A percentile compares a stretch with the other conserved stretches of the same genome.
Evolutionary conservation across 1,140 invertebrate genomes (phyloP).

Genomic region (Drosophila sp.): DNA sequence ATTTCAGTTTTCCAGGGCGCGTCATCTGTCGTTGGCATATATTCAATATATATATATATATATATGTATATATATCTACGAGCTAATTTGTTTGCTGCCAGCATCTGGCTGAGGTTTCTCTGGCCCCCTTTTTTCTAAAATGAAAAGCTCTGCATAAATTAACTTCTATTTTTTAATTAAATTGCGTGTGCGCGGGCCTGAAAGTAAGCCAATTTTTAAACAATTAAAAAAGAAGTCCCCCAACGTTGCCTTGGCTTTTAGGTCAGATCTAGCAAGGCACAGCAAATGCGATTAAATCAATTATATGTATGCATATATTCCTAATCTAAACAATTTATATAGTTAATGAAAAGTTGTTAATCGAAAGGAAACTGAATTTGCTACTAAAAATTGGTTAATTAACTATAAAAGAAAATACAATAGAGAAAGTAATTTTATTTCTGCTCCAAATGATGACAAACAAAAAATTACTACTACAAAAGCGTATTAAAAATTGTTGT

Average conservation of each 20-base stretch:
- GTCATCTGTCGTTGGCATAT: slow-evolving; percentile 77
- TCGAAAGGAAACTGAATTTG: slow-evolving; percentile 1
- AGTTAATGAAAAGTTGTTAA: no score
- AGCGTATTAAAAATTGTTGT: neutral
- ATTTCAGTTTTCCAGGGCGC: slow-evolving; percentile 39
- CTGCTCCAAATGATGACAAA: slow-evolving; percentile 12
- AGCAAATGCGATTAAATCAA: neutral
- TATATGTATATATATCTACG: slow-evolving; percentile 15
- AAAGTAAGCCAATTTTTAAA: slow-evolving; percentile 44
- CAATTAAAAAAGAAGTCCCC: slow-evolving; percentile 29
- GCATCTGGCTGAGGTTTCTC: slow-evolving; percentile 28
- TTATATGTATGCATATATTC: neutral
- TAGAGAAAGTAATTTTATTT: slow-evolving; percentile 7
- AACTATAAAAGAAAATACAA: neutral
- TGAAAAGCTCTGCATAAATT: slow-evolving; percentile 32
- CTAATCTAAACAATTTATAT: neutral
- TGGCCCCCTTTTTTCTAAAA: slow-evolving; percentile 28
- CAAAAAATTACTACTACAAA: slow-evolving; percentile 1
- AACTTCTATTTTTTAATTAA: slow-evolving; percentile 55
- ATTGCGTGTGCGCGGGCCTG: slow-evolving; percentile 1
- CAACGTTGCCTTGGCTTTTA: neutral
- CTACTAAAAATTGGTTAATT: slow-evolving; percentile 10
- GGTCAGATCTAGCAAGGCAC: neutral
- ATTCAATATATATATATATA: slow-evolving; percentile 69
- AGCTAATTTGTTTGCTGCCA: slow-evolving; percentile 74